phyloP scores from a whole-genome alignment of 2,888 invertebrate genomes.

The Papilio demoleus region DNA sequence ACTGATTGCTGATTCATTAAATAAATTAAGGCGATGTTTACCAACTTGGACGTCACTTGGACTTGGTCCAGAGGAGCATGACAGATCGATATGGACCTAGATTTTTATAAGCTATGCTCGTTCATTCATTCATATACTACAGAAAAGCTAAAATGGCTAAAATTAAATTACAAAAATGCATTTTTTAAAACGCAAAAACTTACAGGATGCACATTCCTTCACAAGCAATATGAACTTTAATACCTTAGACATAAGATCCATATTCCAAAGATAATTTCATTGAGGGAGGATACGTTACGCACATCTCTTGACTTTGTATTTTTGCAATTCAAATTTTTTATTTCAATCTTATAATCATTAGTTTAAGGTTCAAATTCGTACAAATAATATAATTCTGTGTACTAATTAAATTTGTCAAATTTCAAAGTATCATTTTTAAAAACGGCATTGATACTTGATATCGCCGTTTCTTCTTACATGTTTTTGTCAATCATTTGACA shows the following conservation, averaged over 20 bases:
- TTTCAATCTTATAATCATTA: constrained; percentile 18
- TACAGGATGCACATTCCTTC: constrained; percentile 63
- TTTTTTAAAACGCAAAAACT: constrained; percentile 60
- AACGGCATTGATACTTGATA: constrained; percentile 70
- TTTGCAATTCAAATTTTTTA: constrained; percentile 11
- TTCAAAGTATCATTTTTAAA: constrained; percentile 62
- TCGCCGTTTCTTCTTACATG: constrained; percentile 48
- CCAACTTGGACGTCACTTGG: constrained; percentile 27
- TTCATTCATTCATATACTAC: not conserved
- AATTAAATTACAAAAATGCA: constrained; percentile 49
- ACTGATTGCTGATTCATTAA: no score
- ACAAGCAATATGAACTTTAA: not conserved
- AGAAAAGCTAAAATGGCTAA: constrained; percentile 17
- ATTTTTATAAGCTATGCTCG: constrained; percentile 1
- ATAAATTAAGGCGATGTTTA: not conserved
- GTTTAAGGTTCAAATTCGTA: constrained; percentile 43
- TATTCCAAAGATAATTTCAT: not conserved
- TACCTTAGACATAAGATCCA: not conserved
- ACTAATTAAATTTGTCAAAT: constrained; percentile 45
- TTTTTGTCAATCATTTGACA: constrained; percentile 35
- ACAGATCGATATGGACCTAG: constrained; percentile 8
- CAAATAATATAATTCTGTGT: constrained; percentile 44
- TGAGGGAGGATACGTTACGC: constrained; percentile 8
- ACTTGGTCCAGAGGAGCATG: constrained; percentile 27
- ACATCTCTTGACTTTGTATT: not conserved